phyloP scores from a whole-genome alignment of 2,797 vertebrate genomes.

The Synaphobranchus kaupii region DNA sequence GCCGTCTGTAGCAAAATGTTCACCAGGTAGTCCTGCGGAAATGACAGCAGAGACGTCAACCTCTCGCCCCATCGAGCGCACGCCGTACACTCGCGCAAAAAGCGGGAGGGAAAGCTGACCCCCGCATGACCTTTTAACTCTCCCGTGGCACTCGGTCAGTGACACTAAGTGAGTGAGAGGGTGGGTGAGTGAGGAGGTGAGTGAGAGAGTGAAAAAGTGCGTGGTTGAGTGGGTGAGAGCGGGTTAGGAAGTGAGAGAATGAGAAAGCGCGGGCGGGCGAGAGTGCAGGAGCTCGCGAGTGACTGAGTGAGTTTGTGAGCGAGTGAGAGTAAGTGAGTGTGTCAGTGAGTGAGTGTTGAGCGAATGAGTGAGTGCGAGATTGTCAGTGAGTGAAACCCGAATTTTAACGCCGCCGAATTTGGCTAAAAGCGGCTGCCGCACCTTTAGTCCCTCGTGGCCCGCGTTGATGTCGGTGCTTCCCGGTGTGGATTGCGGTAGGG shows the following conservation, averaged over 20 bases:
- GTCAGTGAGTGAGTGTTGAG: not conserved
- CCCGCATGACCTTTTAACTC: not conserved
- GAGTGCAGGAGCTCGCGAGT: too few species aligned
- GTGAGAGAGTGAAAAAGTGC: not conserved
- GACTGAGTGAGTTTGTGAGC: not conserved
- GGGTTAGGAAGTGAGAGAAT: not conserved
- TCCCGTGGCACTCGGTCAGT: not conserved
- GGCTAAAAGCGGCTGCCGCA: slow-evolving; percentile 51
- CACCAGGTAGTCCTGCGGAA: slow-evolving; percentile 84
- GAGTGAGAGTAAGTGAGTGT: not conserved
- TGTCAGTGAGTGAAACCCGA: not conserved
- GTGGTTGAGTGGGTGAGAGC: not conserved
- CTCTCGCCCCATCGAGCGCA: not conserved
- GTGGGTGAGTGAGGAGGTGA: not conserved
- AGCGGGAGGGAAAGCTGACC: not conserved
- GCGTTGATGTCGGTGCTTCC: slow-evolving; percentile 71
- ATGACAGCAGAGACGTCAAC: not conserved
- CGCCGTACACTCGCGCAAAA: not conserved
- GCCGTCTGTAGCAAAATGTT: slow-evolving; percentile 89
- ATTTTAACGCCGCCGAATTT: not conserved
- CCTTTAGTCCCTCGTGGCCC: slow-evolving; percentile 85
- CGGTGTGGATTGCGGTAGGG: slow-evolving; percentile 69
- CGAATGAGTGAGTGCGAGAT: not conserved
- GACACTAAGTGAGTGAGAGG: not conserved
- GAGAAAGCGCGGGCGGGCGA: too few species aligned